Base-by-base conservation (phyloP, 2,113 vertebrate species). In the Oxyruncus cristatus region DNA sequence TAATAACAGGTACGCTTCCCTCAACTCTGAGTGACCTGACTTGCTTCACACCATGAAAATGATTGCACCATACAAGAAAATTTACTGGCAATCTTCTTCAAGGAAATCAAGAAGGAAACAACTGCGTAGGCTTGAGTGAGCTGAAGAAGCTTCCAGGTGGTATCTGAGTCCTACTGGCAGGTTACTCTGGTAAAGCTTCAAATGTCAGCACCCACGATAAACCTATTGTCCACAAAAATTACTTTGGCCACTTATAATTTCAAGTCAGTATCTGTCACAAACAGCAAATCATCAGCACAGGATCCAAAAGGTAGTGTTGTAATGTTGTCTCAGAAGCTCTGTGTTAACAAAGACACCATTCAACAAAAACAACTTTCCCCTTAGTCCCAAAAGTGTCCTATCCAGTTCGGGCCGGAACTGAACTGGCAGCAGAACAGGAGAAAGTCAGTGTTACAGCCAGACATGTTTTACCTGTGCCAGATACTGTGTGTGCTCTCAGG, bases 251-350 rank as follows among this genome's bases (percentile, higher is more conserved):
- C 58, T 77, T 75, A 74, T 0, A 2, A 32, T 92, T 91, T 79
- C 62, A 62, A 85, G 62, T 87, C 53, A 89, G 58, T 68, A 79
- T 84, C 73, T 94, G 85, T 39, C 67, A 90, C 88, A 85, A 96
- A 70, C 49, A 91, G 88, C 76, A 91, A 86, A 93, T 75, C 33
- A 3, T 89, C 88, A 94, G 75, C 82, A 84, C 61, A 74, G 68
- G 88, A 96, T 94, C 67, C 79, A 95, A 92, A 91, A 94, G 76
- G 91, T 89, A 70, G 42, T 95, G 85, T 89, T 91, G 95, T 84
- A 90, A 94, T 92, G 80, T 93, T 96, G 89, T 78, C 92, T 92
- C 56, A 88, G 92, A 91, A 94, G 93, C 83, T 94, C 90, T 96
- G 66, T 1, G 1, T 32, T 65, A 96, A 96, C 93, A 96, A 96